Base-by-base conservation (phyloP, 2,113 vertebrate species). In the Percopsis transmontana region DNA sequence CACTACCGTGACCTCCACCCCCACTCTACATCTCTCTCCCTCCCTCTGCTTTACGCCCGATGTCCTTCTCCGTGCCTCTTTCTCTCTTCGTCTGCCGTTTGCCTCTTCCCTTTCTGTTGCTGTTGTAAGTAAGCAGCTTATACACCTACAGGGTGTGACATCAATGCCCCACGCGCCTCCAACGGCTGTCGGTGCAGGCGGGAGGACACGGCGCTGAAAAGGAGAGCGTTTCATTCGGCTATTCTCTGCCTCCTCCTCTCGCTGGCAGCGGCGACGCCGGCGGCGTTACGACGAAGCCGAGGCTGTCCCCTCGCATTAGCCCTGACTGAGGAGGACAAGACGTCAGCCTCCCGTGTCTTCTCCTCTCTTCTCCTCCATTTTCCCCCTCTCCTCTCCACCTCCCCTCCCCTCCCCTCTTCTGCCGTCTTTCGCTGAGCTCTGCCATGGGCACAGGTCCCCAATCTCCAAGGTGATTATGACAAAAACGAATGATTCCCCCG, bases 131-230 rank as follows among this genome's bases (percentile, higher is more conserved):
- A 92, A 90, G 88, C 89, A 83, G 89, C 90, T 90, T 91, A 90
- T 85, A 91, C 91, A 89, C 91, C 90, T 92, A 92, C 91, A 88
- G 84, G 86, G 80, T 84, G 88, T 89, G 89, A 90, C 88, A 91
- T 89, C 44, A 76, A 73, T 72, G 83, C 77, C 88, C 84, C 83
- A 75, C 82, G 84, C 86, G 78, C 87, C 86, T 86, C 86, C 63
- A 58, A 85, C 88, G 81, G 81, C 78, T 79, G 76, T 84, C 72
- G 80, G 80, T 77, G 87, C 77, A 38, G 87, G 87, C 42, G 79
- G 82, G 70, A 77, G 76, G 73, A 79, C 73, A 66, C 78, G 76
- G 67, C 11, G 20, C 74, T 83, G 84, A 88, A 82, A 84, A 83
- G 80, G 79, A 81, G 79, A 87, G 81, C 77, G 12, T 81, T 86